These are phyloP conservation scores for Melopsittacus undulatus DNA, from an alignment of 2,797 vertebrate species.

Conservation along the genomic window DNA sequence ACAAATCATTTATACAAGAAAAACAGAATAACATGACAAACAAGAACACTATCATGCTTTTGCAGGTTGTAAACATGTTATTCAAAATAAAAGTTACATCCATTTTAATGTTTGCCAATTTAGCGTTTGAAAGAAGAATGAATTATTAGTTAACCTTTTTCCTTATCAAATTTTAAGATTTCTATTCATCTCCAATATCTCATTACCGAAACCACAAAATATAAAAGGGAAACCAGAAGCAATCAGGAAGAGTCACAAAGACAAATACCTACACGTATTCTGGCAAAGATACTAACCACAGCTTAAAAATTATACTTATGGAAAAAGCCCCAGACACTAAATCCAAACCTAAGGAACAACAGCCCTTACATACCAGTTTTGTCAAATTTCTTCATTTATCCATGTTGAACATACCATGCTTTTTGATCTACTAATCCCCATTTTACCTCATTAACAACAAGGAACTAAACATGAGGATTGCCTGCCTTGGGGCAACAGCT, in stretches of 20 bases:
- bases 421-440: not conserved
- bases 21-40: not conserved
- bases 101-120: not conserved
- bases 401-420: not conserved
- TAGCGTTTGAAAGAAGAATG: not conserved
- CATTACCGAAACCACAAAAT: not conserved
- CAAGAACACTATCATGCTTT: not conserved
- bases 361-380: not conserved
- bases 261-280: not conserved
- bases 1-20: not conserved
- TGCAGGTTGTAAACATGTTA: not conserved
- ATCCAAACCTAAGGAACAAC: not conserved
- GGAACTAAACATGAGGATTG: not conserved
- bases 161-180: not conserved
- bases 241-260: not conserved
- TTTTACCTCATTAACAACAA: not conserved
- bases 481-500: not conserved
- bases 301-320: not conserved
- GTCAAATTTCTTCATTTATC: not conserved
- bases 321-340: accelerated
- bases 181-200: not conserved
- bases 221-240: not conserved
- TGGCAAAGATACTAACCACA: not conserved
- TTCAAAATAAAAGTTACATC: not conserved
- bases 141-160: not conserved